Conservation (phyloP, 2,797 vertebrate genomes). For the Rhyacichthys aspro region DNA sequence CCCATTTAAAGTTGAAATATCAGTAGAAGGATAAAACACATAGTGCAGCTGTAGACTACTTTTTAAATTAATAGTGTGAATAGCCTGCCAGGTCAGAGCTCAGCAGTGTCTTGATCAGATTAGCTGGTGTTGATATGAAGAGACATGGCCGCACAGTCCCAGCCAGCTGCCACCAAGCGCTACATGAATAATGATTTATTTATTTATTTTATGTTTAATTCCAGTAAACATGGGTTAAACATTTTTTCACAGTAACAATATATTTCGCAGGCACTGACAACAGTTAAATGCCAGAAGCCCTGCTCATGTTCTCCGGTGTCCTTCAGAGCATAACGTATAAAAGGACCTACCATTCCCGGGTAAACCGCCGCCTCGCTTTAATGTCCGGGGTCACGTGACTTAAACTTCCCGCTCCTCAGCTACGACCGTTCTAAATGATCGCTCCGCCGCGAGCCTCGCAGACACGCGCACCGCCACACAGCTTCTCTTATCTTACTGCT, state of each 20-base stretch:
- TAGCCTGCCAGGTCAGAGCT: slow-evolving; percentile 21
- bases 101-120: slow-evolving; percentile 20
- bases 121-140: slow-evolving; percentile 5
- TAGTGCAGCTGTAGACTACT: no score
- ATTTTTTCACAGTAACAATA: no score
- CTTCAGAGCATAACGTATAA: background rate
- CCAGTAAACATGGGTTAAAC: no score
- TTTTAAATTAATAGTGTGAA: background rate
- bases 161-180: slow-evolving; percentile 14
- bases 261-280: no score
- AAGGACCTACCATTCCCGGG: slow-evolving; percentile 39
- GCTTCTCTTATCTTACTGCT: no score
- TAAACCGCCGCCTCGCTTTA: slow-evolving; percentile 22
- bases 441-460: slow-evolving; percentile 12
- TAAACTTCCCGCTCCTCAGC: slow-evolving; percentile 51
- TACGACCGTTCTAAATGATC: slow-evolving; percentile 24
- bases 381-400: slow-evolving; percentile 43
- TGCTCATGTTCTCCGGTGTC: no score
- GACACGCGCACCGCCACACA: slow-evolving; percentile 14
- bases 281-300: no score
- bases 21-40: no score
- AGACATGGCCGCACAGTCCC: slow-evolving; percentile 8
- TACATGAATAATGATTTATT: slow-evolving; percentile 1
- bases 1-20: no score
- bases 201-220: no score